Base-by-base conservation (phyloP, 2,113 vertebrate species). In the Hydrolagus affinis region DNA sequence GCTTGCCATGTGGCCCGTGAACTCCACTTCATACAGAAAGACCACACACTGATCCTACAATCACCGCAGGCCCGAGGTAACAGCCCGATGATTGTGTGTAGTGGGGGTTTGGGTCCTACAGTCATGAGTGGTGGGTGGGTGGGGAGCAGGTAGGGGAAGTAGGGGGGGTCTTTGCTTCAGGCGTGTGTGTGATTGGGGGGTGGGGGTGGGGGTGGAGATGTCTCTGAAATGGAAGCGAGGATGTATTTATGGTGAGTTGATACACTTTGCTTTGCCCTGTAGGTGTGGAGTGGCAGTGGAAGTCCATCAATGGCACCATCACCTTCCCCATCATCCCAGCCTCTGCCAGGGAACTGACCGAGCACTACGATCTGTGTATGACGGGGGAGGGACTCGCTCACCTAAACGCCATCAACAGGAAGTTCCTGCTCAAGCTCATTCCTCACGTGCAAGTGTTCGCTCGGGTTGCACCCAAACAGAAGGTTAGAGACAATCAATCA, bases 1-100 rank as follows among this genome's bases (percentile, higher is more conserved):
- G 97, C 97, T 0, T 99, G 97, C 89, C 97, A 99, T 0, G 97
- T 99, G 72, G 97, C 97, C 2, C 93, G 93, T 88, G 97, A 99
- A 87, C 95, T 99, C 0, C 94, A 96, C 89, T 99, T 98, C 89
- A 96, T 97, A 17, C 94, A 94, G 88, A 95, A 94, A 86, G 90
- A 92, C 0, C 93, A 94, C 86, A 97, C 96, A 0, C 93, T 99
- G 32, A 90, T 99, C 76, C 91, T 98, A 56, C 95, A 96, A 86
- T 91, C 90, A 10, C 91, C 91, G 57, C 85, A 88, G 4, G 28
- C 19, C 85, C 87, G 87, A 12, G 90, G 93, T 94, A 89, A 23
- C n/a, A 72, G 25, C n/a, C 8, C n/a, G n/a, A n/a, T n/a, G 10
- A 15, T 17, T 66, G 17, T 11, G 68, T 70, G 9, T 21, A 70